Evolutionary conservation across 1,140 invertebrate species (phyloP), one percentile per base, ranked within the genome.

Genomic region (Cydia fagiglandana): DNA sequence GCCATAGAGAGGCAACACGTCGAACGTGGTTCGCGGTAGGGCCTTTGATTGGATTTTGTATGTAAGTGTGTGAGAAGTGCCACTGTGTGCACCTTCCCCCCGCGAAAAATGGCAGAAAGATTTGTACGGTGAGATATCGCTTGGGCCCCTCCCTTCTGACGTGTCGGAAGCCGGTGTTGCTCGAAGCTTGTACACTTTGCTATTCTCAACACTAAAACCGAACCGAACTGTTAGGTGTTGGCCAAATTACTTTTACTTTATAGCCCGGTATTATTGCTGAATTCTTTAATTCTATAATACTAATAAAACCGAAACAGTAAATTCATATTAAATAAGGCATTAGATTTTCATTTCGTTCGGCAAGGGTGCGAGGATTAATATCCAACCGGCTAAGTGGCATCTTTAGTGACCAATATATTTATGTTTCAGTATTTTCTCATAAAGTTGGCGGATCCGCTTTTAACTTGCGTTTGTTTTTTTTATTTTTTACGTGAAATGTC

Each of bases 141-240:
- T n/a, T n/a, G n/a, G n/a, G n/a, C n/a, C n/a, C n/a, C n/a, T n/a
- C n/a, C n/a, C n/a, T n/a, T n/a, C n/a, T n/a, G n/a, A n/a, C n/a
- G n/a, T n/a, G n/a, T n/a, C n/a, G n/a, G n/a, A n/a, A n/a, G n/a
- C n/a, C n/a, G n/a, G n/a, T n/a, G n/a, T n/a, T n/a, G n/a, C n/a
- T n/a, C n/a, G n/a, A n/a, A n/a, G 76, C 83, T 81, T 81, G 80
- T 81, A 79, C 77, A 80, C 75, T 81, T 81, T 84, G 77, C 79
- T 70, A 13, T 68, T 68, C 28, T 41, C 15, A 45, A 41, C 66
- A 70, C 66, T 41, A 70, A 70, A 70, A 45, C 66, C 66, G 66
- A 70, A 70, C 66, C 10, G 45, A 47, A 47, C 30, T 70, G 66
- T 68, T 68, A 77, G 28, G 74, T 75, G 73, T 38, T 76, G 76